Conservation (phyloP, 2,888 invertebrate genomes). For the Megastigmus dorsalis region DNA sequence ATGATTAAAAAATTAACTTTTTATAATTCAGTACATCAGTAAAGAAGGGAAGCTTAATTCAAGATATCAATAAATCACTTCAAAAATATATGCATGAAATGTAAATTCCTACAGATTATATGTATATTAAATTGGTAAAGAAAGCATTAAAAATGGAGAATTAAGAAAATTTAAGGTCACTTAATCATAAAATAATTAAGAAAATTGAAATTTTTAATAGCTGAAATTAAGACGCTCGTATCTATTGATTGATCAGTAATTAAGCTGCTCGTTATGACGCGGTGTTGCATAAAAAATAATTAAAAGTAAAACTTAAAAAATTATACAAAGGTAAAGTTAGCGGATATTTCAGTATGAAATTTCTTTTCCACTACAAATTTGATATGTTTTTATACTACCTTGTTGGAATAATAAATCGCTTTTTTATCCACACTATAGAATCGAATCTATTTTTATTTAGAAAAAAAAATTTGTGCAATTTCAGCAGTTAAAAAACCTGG, state of each 20-base stretch:
- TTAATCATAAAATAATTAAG: slow-evolving; percentile 16
- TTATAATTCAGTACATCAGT: not conserved
- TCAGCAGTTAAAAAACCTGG: too few species aligned
- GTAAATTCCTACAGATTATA: not conserved
- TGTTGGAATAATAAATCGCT: too few species aligned
- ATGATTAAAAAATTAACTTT: slow-evolving; percentile 23
- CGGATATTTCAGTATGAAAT: too few species aligned
- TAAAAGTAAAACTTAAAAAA: too few species aligned
- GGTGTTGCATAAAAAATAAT: too few species aligned
- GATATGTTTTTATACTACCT: too few species aligned
- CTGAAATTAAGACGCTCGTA: slow-evolving; percentile 18
- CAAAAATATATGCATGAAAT: not conserved
- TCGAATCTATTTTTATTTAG: too few species aligned
- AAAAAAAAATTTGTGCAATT: too few species aligned
- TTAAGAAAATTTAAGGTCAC: slow-evolving; percentile 28
- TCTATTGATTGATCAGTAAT: slow-evolving; percentile 22
- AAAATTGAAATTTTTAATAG: slow-evolving; percentile 37
- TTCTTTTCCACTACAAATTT: too few species aligned
- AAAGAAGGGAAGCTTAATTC: not conserved
- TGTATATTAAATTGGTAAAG: slow-evolving; percentile 10
- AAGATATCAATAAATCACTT: slow-evolving; percentile 6
- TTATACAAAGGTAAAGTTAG: too few species aligned
- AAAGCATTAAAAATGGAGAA: not conserved
- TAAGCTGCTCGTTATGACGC: not conserved
- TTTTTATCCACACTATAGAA: too few species aligned